Evolutionary conservation across 2,888 invertebrate species (phyloP).

Genomic region (Drosophila testacea): DNA sequence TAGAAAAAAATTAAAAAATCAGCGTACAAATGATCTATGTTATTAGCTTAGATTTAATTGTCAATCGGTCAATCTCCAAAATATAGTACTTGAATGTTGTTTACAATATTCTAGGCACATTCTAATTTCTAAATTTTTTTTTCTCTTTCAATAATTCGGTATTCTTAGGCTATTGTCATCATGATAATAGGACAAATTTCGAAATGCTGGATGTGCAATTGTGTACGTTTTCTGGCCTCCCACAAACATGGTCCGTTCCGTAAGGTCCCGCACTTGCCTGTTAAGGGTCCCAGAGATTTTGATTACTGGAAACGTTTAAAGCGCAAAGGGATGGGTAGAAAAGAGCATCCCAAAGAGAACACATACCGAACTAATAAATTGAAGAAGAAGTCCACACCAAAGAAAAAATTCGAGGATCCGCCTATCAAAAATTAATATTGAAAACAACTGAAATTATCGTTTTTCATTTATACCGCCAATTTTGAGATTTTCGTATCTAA

Average conservation of each 20-base stretch:
- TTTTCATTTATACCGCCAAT: too few species aligned
- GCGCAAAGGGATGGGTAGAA: conserved; percentile 18
- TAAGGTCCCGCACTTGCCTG: conserved; percentile 39
- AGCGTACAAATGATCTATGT: too few species aligned
- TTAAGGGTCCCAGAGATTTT: conserved; percentile 54
- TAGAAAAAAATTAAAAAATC: background rate
- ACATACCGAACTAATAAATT: conserved; percentile 7
- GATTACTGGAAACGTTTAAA: conserved; percentile 46
- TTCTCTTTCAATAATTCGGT: background rate
- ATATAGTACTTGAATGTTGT: background rate
- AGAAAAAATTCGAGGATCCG: conserved; percentile 14
- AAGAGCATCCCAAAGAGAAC: conserved; percentile 1
- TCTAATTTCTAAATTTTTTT: conserved; percentile 7
- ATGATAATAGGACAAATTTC: conserved; percentile 1
- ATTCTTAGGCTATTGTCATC: background rate
- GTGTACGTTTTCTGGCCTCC: conserved; percentile 21
- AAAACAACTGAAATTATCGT: background rate
- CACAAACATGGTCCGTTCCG: conserved; percentile 24
- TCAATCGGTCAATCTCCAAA: background rate
- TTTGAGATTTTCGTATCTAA: too few species aligned
- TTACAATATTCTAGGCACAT: background rate
- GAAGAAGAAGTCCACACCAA: background rate
- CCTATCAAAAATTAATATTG: background rate
- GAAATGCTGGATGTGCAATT: conserved; percentile 2
- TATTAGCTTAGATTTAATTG: background rate